These are phyloP conservation scores for Entomobrya multifasciata DNA, from an alignment of 2,888 invertebrate species.

Conservation along the genomic window DNA sequence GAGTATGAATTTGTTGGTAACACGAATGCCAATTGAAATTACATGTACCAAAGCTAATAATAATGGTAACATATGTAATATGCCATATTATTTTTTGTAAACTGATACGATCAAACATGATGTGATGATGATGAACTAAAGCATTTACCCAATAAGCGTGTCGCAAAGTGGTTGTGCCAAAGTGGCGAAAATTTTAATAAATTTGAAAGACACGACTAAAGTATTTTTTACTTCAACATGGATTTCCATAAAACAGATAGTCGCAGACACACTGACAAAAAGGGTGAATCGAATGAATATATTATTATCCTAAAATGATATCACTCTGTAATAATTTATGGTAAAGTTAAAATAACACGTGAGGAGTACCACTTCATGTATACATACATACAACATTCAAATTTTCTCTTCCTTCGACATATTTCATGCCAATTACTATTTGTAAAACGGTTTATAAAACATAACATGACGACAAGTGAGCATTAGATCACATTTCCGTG, in stretches of 20 bases:
- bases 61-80: neutral
- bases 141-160: too few relatives aligned
- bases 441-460: conserved; percentile 39
- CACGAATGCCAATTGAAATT: conserved; percentile 54
- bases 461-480: conserved; percentile 69
- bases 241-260: too few relatives aligned
- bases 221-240: too few relatives aligned
- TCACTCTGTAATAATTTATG: too few relatives aligned
- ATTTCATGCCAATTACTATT: conserved; percentile 24
- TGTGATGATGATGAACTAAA: neutral
- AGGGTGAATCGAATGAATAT: too few relatives aligned
- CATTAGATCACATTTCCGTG: conserved; percentile 72
- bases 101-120: neutral
- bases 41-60: neutral
- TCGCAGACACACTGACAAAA: too few relatives aligned
- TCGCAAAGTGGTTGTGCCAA: too few relatives aligned
- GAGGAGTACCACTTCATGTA: too few relatives aligned
- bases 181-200: too few relatives aligned
- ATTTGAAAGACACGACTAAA: too few relatives aligned
- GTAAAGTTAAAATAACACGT: neutral
- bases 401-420: neutral
- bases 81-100: neutral
- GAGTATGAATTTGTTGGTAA: conserved; percentile 63
- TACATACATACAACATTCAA: neutral
- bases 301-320: too few relatives aligned